Evolutionary conservation across 2,888 invertebrate species (phyloP).

Genomic region (Phaonia tiefii): DNA sequence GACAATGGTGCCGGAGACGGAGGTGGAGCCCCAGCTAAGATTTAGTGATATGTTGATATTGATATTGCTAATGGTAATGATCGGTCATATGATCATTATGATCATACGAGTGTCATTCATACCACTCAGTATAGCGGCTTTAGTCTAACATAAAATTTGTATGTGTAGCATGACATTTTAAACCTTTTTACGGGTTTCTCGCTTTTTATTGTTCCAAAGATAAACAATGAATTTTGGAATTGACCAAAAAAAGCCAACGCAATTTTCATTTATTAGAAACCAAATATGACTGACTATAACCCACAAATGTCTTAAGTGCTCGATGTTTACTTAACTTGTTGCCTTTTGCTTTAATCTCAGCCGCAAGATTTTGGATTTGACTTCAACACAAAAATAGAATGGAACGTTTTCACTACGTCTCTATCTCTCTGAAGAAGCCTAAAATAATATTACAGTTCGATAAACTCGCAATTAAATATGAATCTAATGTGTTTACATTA

Average conservation of each 20-base stretch:
- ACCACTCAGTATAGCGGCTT: no score
- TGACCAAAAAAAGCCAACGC: neutral
- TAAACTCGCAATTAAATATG: conserved; percentile 25
- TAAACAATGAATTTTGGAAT: conserved; percentile 25
- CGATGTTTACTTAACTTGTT: neutral
- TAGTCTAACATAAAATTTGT: conserved; percentile 24
- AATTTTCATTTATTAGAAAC: conserved; percentile 12
- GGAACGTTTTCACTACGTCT: neutral
- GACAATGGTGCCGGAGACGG: conserved; percentile 36
- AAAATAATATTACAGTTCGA: conserved; percentile 32
- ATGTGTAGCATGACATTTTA: conserved; percentile 24
- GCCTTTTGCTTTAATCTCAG: neutral
- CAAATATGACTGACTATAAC: neutral
- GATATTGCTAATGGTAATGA: conserved; percentile 17
- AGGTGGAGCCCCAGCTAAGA: conserved; percentile 3
- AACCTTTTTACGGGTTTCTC: conserved; percentile 24
- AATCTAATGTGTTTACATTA: conserved; percentile 33
- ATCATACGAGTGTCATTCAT: conserved; percentile 1
- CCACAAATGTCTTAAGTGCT: conserved; percentile 18
- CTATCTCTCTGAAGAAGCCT: conserved; percentile 23
- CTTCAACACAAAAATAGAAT: neutral
- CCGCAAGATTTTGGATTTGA: neutral
- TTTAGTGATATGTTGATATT: conserved; percentile 20
- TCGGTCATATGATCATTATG: neutral
- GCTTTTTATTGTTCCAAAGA: neutral